Percentiles rank a stretch among this genome's conserved stretches.
These are phyloP conservation scores for Holcopasites calliopsidis DNA, from an alignment of 1,140 invertebrate genomes.

Conservation along the genomic window DNA sequence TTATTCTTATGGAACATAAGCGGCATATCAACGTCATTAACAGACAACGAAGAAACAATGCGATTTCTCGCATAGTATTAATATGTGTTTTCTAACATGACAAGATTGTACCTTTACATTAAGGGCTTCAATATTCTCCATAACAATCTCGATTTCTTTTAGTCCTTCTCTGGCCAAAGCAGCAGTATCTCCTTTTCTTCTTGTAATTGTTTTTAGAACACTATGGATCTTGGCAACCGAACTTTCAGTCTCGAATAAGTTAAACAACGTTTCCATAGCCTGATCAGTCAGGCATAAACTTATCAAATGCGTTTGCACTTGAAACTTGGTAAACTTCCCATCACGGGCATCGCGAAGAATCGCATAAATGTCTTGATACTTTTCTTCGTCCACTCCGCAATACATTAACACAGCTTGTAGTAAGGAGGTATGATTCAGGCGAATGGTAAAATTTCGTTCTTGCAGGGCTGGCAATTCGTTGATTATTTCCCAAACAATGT, in stretches of 20 bases:
- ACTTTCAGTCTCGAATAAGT: slow-evolving; percentile 87
- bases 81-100: too few species aligned
- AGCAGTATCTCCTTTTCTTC: slow-evolving; percentile 83
- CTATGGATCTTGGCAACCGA: slow-evolving; percentile 83
- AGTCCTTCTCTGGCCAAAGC: slow-evolving; percentile 85
- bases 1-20: too few species aligned
- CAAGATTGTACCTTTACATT: slow-evolving; percentile 86
- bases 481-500: slow-evolving; percentile 88
- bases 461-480: slow-evolving; percentile 85
- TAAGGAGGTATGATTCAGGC: slow-evolving; percentile 91
- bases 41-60: too few species aligned
- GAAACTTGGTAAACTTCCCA: slow-evolving; percentile 84
- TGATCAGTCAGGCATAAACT: slow-evolving; percentile 86
- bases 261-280: slow-evolving; percentile 84
- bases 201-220: slow-evolving; percentile 82
- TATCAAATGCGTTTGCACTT: slow-evolving; percentile 86
- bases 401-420: slow-evolving; percentile 89
- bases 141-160: slow-evolving; percentile 86
- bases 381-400: slow-evolving; percentile 88
- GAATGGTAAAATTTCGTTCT: slow-evolving; percentile 86
- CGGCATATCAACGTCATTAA: too few species aligned
- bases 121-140: slow-evolving; percentile 84
- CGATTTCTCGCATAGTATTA: too few species aligned
- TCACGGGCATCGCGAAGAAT: slow-evolving; percentile 83
- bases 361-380: slow-evolving; percentile 84